Evolutionary conservation across 2,888 invertebrate species (phyloP).

Genomic region (Charanyca ferruginea): DNA sequence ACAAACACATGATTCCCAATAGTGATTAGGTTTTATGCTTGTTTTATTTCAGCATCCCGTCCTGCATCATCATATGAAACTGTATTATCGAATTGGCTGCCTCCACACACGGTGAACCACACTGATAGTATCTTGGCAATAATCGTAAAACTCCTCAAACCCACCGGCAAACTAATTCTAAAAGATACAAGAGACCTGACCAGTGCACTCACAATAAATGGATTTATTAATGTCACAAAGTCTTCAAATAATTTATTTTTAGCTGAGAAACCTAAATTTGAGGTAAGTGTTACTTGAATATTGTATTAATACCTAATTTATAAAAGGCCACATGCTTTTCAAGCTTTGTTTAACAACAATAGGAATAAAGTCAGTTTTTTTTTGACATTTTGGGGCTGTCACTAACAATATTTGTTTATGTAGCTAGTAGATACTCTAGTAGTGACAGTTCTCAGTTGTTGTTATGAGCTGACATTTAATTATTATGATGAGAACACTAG

Average conservation of each 20-base stretch:
- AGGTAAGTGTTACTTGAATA: slow-evolving; percentile 80
- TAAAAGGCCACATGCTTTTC: not conserved
- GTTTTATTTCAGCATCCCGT: slow-evolving; percentile 86
- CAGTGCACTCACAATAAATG: slow-evolving; percentile 92
- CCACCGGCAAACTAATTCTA: slow-evolving; percentile 91
- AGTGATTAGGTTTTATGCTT: too few relatives aligned
- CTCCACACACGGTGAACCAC: slow-evolving; percentile 83
- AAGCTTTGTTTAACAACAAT: not conserved
- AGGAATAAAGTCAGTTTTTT: not conserved
- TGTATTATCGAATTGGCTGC: slow-evolving; percentile 89
- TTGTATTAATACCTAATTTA: too few relatives aligned
- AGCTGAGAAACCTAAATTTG: slow-evolving; percentile 93
- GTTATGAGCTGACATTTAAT: too few relatives aligned
- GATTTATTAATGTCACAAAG: slow-evolving; percentile 90
- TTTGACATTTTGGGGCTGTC: too few relatives aligned
- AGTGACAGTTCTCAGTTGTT: too few relatives aligned
- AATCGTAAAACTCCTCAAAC: slow-evolving; percentile 92
- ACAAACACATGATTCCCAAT: not conserved
- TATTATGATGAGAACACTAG: too few relatives aligned
- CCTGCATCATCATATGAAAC: slow-evolving; percentile 92
- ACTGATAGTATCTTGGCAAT: slow-evolving; percentile 88
- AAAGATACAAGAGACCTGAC: slow-evolving; percentile 85
- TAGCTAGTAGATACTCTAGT: too few relatives aligned
- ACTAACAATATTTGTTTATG: too few relatives aligned
- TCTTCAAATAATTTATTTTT: slow-evolving; percentile 77